Conservation (phyloP, 1,140 invertebrate genomes). For the Diorhabda sublineata region DNA sequence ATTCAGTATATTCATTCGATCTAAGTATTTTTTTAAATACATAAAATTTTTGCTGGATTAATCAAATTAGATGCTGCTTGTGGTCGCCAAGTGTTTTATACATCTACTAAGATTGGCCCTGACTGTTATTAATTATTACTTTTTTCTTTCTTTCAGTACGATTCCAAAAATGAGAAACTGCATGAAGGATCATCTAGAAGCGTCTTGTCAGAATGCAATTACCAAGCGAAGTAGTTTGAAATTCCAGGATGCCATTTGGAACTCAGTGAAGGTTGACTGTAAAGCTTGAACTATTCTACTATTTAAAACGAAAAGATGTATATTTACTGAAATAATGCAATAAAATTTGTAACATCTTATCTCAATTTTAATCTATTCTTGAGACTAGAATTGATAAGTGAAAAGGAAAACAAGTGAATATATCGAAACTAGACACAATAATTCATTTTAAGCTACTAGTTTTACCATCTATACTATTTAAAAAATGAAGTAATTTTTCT, state of each 20-base stretch:
- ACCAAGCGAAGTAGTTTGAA: constrained; percentile 1
- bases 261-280: constrained; percentile 6
- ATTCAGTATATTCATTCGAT: too few species aligned
- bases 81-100: too few species aligned
- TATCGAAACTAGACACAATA: too few species aligned
- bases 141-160: background rate
- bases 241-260: constrained; percentile 9
- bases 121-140: background rate
- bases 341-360: background rate
- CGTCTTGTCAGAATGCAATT: constrained; percentile 8
- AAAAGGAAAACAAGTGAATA: too few species aligned
- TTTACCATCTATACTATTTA: too few species aligned
- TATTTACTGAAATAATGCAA: background rate
- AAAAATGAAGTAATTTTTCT: too few species aligned
- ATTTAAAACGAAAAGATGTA: background rate
- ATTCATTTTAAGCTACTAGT: too few species aligned
- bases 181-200: constrained; percentile 5
- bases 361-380: background rate
- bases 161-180: constrained; percentile 10
- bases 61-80: too few species aligned
- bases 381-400: too few species aligned
- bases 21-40: too few species aligned
- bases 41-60: too few species aligned
- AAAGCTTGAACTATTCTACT: background rate
- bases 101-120: too few species aligned